phyloP scores from a whole-genome alignment of 2,888 invertebrate species.

The Aporophyla nigra region DNA sequence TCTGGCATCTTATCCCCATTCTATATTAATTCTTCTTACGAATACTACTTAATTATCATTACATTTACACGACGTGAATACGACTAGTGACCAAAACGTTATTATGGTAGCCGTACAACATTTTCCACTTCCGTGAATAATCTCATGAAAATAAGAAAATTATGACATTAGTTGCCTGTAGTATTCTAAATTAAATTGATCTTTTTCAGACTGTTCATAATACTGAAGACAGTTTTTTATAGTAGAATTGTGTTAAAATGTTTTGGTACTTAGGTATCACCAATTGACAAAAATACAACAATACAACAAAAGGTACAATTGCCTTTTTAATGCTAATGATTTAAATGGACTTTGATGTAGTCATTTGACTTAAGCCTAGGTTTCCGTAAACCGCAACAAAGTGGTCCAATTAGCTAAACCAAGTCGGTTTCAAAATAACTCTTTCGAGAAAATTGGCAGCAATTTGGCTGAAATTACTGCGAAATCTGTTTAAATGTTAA shows the following conservation, averaged over 20 bases:
- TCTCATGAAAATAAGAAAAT: constrained; percentile 8
- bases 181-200: background rate
- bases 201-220: too few species aligned
- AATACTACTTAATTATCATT: background rate
- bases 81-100: too few species aligned
- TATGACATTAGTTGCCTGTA: background rate
- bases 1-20: background rate
- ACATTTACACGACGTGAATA: too few species aligned
- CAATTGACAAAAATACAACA: too few species aligned
- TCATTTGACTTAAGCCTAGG: constrained; percentile 64
- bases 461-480: constrained; percentile 61
- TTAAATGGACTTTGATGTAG: constrained; percentile 60
- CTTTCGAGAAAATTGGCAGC: constrained; percentile 66
- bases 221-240: background rate
- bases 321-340: constrained; percentile 50
- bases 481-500: constrained; percentile 59
- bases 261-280: background rate
- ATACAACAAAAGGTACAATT: too few species aligned
- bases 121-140: background rate
- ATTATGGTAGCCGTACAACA: background rate
- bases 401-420: constrained; percentile 62
- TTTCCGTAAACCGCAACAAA: constrained; percentile 62
- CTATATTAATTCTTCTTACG: background rate
- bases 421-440: constrained; percentile 63
- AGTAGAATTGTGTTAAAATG: background rate